These are phyloP conservation scores for Thumatha senex DNA, from an alignment of 2,888 invertebrate species.

Conservation along the genomic window DNA sequence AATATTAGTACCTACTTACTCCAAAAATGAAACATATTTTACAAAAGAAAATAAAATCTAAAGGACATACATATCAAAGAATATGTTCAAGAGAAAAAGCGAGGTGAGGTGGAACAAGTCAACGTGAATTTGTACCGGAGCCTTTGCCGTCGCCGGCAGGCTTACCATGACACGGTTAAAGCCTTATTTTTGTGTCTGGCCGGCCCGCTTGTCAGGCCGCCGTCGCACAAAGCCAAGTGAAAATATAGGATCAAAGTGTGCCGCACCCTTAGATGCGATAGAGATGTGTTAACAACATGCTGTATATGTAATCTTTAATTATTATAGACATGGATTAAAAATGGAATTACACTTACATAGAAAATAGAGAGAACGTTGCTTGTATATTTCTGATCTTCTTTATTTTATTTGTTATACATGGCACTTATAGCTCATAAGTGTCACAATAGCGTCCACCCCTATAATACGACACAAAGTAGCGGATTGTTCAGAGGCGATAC, in stretches of 20 bases:
- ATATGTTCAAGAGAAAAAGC: conserved; percentile 51
- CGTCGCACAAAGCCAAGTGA: conserved; percentile 81
- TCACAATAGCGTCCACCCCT: conserved; percentile 34
- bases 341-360: no score
- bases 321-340: neutral
- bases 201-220: conserved; percentile 79
- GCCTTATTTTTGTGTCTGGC: conserved; percentile 82
- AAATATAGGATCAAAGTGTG: conserved; percentile 81
- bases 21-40: conserved; percentile 8
- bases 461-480: conserved; percentile 51
- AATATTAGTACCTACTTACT: neutral
- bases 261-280: conserved; percentile 59
- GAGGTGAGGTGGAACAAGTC: conserved; percentile 65
- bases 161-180: conserved; percentile 82
- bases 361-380: no score
- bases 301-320: conserved; percentile 33
- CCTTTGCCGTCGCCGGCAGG: conserved; percentile 82
- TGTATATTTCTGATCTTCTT: no score
- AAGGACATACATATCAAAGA: conserved; percentile 44
- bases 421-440: conserved; percentile 20
- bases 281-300: conserved; percentile 56
- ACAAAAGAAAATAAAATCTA: conserved; percentile 7
- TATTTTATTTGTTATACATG: neutral
- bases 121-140: conserved; percentile 77
- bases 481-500: conserved; percentile 63